Evolutionary conservation across 2,888 invertebrate species (phyloP).

Genomic region (Acholoe squamosa): DNA sequence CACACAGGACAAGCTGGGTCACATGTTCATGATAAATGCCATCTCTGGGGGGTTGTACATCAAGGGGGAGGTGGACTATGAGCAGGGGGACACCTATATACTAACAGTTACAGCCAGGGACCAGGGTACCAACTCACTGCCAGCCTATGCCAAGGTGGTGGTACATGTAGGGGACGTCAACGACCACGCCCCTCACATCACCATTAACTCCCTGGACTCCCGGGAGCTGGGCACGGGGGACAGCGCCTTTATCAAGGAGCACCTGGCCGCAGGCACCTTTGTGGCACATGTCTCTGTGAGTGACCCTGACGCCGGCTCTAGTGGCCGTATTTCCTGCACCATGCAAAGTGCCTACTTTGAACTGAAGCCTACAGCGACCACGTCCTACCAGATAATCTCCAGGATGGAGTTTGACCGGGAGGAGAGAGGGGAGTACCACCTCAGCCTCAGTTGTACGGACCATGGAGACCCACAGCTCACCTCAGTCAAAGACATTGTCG

Average conservation of each 20-base stretch:
- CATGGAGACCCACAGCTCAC: conserved; percentile 64
- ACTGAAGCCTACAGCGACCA: conserved; percentile 53
- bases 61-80: conserved; percentile 59
- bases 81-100: conserved; percentile 39
- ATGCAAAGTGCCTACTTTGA: conserved; percentile 61
- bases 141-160: conserved; percentile 49
- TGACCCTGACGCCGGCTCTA: conserved; percentile 85
- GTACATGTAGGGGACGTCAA: conserved; percentile 49
- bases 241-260: conserved; percentile 66
- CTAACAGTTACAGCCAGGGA: conserved; percentile 44
- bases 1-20: conserved; percentile 30
- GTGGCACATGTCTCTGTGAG: conserved; percentile 62
- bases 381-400: conserved; percentile 68
- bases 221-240: conserved; percentile 46
- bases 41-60: conserved; percentile 52
- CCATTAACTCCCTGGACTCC: conserved; percentile 49
- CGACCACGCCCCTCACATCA: conserved; percentile 55
- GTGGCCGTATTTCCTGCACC: conserved; percentile 51
- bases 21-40: conserved; percentile 52
- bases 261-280: conserved; percentile 60
- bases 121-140: conserved; percentile 46
- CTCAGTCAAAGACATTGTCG: conserved; percentile 50
- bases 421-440: conserved; percentile 20
- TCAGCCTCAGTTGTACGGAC: conserved; percentile 52
- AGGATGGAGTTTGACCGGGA: conserved; percentile 63